Conservation (phyloP, 2,113 vertebrate species). For the Xiphophorus maculatus region DNA sequence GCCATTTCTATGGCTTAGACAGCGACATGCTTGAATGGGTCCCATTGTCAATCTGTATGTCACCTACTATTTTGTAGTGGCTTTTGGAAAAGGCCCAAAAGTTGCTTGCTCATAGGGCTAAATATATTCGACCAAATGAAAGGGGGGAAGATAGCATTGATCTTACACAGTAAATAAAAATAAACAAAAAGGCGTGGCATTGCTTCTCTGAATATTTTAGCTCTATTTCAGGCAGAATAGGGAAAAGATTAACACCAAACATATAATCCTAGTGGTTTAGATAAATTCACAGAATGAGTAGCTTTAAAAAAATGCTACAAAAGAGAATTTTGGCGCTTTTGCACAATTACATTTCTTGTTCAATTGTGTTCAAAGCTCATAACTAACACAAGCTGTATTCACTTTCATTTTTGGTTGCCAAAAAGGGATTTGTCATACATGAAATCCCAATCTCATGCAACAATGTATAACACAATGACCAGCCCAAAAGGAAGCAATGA, state of each 20-base stretch:
- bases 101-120: slow-evolving; percentile 65
- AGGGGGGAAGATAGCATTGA: slow-evolving; percentile 26
- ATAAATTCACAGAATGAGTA: background rate
- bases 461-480: background rate
- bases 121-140: slow-evolving; percentile 64
- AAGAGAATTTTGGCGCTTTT: no score
- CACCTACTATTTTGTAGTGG: slow-evolving; percentile 74
- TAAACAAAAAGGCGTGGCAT: slow-evolving; percentile 30
- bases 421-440: background rate
- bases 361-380: background rate
- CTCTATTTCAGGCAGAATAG: background rate
- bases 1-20: slow-evolving; percentile 57
- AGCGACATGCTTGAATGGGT: slow-evolving; percentile 67
- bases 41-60: slow-evolving; percentile 79
- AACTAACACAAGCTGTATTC: background rate
- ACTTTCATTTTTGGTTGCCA: background rate
- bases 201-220: background rate
- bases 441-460: background rate
- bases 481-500: background rate
- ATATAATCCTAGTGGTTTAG: background rate
- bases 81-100: slow-evolving; percentile 68
- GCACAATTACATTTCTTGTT: background rate
- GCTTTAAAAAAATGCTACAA: background rate
- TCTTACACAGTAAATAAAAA: slow-evolving; percentile 49
- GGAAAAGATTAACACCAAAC: background rate